A percentile compares a stretch with the other conserved stretches of the same genome.
phyloP scores from a whole-genome alignment of 2,797 vertebrate species.

The Allenopithecus nigroviridis region DNA sequence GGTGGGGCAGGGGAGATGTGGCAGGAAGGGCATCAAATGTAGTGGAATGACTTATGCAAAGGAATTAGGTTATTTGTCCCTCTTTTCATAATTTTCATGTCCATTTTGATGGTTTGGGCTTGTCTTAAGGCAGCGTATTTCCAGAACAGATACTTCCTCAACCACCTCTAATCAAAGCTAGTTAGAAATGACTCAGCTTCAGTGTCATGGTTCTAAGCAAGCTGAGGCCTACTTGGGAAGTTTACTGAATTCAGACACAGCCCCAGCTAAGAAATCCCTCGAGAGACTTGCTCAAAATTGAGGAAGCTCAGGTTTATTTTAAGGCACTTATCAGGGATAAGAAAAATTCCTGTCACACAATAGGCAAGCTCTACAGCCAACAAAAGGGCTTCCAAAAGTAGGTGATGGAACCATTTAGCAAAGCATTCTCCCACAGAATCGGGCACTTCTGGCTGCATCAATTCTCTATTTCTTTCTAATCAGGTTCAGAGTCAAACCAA shows the following conservation, averaged over 20 bases:
- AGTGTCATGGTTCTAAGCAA: background rate
- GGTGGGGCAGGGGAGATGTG: background rate
- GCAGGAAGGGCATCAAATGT: background rate
- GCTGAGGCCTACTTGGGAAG: background rate
- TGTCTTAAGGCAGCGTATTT: background rate
- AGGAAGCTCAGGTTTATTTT: background rate
- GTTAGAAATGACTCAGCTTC: background rate
- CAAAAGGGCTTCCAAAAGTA: background rate
- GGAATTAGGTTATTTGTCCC: background rate
- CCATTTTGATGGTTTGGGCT: background rate
- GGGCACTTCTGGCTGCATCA: too few relatives aligned
- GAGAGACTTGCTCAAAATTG: background rate
- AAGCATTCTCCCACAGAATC: background rate
- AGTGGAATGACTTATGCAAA: background rate
- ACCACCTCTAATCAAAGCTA: background rate
- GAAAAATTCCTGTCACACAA: background rate
- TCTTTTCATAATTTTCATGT: background rate
- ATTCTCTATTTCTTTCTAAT: constrained; percentile 93
- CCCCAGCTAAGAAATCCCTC: background rate
- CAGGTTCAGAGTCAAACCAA: constrained; percentile 92
- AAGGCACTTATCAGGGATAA: background rate
- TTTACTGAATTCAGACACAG: background rate
- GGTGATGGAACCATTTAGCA: background rate
- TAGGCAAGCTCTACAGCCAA: background rate
- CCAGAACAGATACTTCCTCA: background rate